Percentiles rank a stretch among this genome's conserved stretches.
Evolutionary conservation across 2,888 invertebrate genomes (phyloP).

Genomic region (Meganola albula): DNA sequence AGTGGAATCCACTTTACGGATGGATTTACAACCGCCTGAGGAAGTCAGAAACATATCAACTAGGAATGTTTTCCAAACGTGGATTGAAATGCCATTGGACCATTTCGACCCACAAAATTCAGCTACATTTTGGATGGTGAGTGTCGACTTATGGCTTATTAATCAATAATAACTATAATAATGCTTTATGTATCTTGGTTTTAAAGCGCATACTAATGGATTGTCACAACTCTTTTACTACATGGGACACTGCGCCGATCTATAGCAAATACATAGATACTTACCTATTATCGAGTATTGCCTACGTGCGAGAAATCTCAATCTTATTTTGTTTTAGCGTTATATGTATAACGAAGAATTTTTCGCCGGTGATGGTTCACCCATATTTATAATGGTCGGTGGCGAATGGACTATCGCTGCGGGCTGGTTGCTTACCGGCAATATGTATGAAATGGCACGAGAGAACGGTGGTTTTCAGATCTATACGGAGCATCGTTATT

Average conservation of each 20-base stretch:
- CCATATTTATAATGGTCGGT: constrained; percentile 83
- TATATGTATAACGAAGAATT: constrained; percentile 77
- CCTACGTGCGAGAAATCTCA: neutral
- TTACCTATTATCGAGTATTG: neutral
- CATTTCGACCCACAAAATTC: constrained; percentile 75
- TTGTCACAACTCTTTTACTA: too few relatives aligned
- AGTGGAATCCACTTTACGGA: constrained; percentile 46
- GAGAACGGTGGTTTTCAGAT: constrained; percentile 83
- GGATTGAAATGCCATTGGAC: constrained; percentile 75
- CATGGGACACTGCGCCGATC: too few relatives aligned
- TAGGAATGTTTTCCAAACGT: constrained; percentile 47
- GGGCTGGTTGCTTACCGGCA: constrained; percentile 79
- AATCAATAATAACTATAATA: neutral
- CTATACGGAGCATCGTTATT: constrained; percentile 90
- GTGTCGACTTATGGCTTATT: constrained; percentile 18
- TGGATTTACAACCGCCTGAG: constrained; percentile 65
- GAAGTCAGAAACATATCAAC: constrained; percentile 17
- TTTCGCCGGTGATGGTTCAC: constrained; percentile 71
- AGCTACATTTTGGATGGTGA: constrained; percentile 76
- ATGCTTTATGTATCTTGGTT: too few relatives aligned
- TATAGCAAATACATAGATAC: neutral
- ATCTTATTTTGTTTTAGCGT: constrained; percentile 43
- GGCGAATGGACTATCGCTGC: constrained; percentile 85
- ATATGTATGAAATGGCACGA: constrained; percentile 81
- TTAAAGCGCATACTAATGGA: too few relatives aligned